Evolutionary conservation across 2,888 invertebrate species (phyloP).

Genomic region (Oscheius sp.): DNA sequence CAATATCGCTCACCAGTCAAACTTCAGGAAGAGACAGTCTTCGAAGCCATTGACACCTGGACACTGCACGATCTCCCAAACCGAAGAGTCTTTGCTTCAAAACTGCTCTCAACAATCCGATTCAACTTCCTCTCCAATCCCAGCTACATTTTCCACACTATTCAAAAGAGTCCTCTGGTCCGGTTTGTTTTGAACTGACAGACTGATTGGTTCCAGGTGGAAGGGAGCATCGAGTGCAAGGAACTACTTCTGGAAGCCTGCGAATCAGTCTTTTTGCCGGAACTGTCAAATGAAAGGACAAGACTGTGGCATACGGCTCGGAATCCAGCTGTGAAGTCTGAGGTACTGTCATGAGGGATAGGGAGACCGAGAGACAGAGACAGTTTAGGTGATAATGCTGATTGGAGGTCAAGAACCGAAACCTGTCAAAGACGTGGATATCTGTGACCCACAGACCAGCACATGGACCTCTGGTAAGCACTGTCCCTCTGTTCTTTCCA

Average conservation of each 20-base stretch:
- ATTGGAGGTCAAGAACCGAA: slow-evolving; percentile 51
- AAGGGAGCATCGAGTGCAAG: background rate
- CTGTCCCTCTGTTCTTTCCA: too few species aligned
- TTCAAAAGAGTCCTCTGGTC: background rate
- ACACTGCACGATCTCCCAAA: slow-evolving; percentile 90
- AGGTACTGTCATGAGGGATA: too few species aligned
- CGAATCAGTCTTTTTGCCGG: too few species aligned
- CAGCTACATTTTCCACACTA: background rate
- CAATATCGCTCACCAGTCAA: too few species aligned
- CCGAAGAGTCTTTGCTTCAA: slow-evolving; percentile 79
- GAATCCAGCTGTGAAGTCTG: too few species aligned
- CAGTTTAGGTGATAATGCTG: slow-evolving; percentile 33
- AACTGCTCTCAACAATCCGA: background rate
- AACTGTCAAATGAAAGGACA: too few species aligned
- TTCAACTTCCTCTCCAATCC: background rate
- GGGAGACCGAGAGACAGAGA: background rate
- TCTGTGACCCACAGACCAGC: slow-evolving; percentile 34
- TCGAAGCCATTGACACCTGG: slow-evolving; percentile 98
- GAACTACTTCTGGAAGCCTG: too few species aligned
- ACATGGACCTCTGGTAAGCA: too few species aligned
- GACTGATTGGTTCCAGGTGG: background rate
- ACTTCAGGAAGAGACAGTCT: slow-evolving; percentile 80
- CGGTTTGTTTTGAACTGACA: background rate
- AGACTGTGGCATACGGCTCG: too few species aligned
- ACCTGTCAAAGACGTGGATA: slow-evolving; percentile 46